Evolutionary conservation across 2,888 invertebrate genomes (phyloP), one percentile per base, ranked within the genome.

Genomic region (Scrobipalpa atriplicella): DNA sequence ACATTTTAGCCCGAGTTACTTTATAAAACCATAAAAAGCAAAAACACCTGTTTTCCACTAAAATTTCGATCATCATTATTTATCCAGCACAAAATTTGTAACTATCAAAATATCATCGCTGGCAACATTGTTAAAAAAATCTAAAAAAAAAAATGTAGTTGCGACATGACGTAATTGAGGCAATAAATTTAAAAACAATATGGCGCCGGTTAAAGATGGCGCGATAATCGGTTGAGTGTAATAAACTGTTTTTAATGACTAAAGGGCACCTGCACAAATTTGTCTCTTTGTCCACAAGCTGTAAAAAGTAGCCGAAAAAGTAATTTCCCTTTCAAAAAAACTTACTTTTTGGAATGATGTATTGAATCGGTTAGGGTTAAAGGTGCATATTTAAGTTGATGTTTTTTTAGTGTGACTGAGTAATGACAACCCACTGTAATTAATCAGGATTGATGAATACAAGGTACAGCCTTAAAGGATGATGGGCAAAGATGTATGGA

Each of bases 111-210:
- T 71, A 75, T 75, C 65, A 65, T 65, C 75, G 69, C 72, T 73
- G 68, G 73, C 73, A 71, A 73, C 74, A 74, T 67, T 70, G 70
- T 71, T 81, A 79, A 82, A 81, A 81, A n/a, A 78, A 75, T 70
- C 72, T 68, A 65, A 36, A 72, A 2, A 56, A 56, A 72, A 18
- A 52, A 52, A 63, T 36, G 38, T 73, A 75, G 77, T 77, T 76
- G 79, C 75, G 73, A 83, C 82, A 83, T 84, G 80, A 81, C 80
- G 81, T 87, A 87, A 89, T 87, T 86, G 82, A 81, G 72, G 81
- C 82, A 81, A 86, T 89, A 89, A 87, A 88, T 85, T 84, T 80
- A 81, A 87, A 86, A 85, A 84, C 86, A 87, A 86, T 87, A 89
- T 83, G 83, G 85, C 82, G 81, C 71, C 65, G 47, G 69, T 76